phyloP scores from a whole-genome alignment of 2,888 invertebrate species.

The Cephonodes hylas region DNA sequence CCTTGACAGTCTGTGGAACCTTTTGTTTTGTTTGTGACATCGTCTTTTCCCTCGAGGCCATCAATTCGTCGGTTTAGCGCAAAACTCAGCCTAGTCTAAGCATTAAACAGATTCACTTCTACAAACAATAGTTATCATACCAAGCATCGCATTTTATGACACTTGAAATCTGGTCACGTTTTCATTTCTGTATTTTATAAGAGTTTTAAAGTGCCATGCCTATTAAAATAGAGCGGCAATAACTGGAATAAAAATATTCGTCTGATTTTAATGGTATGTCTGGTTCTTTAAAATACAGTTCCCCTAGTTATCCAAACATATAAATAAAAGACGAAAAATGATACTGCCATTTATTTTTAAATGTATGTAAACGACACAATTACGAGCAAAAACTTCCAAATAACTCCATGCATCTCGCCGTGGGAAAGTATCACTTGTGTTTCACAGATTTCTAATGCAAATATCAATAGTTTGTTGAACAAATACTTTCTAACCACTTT shows the following conservation, averaged over 20 bases:
- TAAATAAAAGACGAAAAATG: background rate
- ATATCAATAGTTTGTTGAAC: conserved; percentile 66
- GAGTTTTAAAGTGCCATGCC: background rate
- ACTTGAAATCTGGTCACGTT: background rate
- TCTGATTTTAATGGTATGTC: too few species aligned
- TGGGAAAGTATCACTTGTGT: conserved; percentile 68
- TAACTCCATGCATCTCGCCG: conserved; percentile 41
- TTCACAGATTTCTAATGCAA: conserved; percentile 75
- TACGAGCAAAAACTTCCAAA: background rate
- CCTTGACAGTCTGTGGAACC: conserved; percentile 38
- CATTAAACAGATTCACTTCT: conserved; percentile 38
- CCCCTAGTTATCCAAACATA: too few species aligned
- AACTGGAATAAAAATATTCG: too few species aligned
- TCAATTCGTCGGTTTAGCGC: conserved; percentile 41
- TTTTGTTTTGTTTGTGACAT: conserved; percentile 46
- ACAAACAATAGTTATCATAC: conserved; percentile 16
- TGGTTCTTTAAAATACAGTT: too few species aligned
- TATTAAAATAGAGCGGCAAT: too few species aligned
- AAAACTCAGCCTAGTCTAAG: conserved; percentile 42
- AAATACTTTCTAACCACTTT: conserved; percentile 77
- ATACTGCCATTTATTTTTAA: background rate
- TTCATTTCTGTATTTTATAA: background rate
- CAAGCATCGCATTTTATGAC: conserved; percentile 3
- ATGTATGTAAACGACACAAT: background rate
- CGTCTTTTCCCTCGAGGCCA: conserved; percentile 34